Base-by-base conservation (phyloP, 2,888 invertebrate genomes). In the Hydrotaea cyrtoneurina region DNA sequence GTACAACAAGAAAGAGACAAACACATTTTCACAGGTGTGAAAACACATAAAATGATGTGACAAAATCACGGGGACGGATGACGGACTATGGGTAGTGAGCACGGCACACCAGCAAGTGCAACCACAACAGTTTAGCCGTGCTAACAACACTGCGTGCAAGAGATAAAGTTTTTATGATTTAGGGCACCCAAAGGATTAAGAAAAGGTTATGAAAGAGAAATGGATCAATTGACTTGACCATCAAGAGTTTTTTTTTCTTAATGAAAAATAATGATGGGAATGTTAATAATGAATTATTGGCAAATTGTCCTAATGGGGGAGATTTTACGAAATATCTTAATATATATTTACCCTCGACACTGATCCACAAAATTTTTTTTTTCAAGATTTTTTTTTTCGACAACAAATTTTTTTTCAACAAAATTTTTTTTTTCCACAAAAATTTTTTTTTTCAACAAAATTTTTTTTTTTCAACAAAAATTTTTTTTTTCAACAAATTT, bases 151-250 rank as follows among this genome's bases (percentile, higher is more conserved):
- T 75, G 64, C 62, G 71, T 75, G 83, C 31, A 62, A 71, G 72
- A 71, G 53, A 64, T 64, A n/a, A 80, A 75, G 10, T 66, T 76
- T n/a, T 75, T 81, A 77, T 80, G 78, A 80, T 64, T 43, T 80
- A 66, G 46, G 43, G 73, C 13, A 80, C 76, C 76, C 79, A 72
- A 55, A 78, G 76, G 73, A 78, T 50, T 75, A 64, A 62, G 36
- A 64, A n/a, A 72, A 75, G 78, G 62, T 78, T 46, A 76, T 72
- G 31, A 11, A 46, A 46, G n/a, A 53, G 36, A 3, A 36, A 62
- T 55, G 71, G 73, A 78, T 78, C 69, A 71, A 75, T 57, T 74
- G 78, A 62, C 43, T 55, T 23, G 8, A 43, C n/a, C 62, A 15
- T 64, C 39, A 31, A 15, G n/a, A n/a, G n/a, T n/a, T n/a, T n/a